These are phyloP conservation scores for Ips nitidus DNA, from an alignment of 1,140 invertebrate genomes.

Conservation along the genomic window DNA sequence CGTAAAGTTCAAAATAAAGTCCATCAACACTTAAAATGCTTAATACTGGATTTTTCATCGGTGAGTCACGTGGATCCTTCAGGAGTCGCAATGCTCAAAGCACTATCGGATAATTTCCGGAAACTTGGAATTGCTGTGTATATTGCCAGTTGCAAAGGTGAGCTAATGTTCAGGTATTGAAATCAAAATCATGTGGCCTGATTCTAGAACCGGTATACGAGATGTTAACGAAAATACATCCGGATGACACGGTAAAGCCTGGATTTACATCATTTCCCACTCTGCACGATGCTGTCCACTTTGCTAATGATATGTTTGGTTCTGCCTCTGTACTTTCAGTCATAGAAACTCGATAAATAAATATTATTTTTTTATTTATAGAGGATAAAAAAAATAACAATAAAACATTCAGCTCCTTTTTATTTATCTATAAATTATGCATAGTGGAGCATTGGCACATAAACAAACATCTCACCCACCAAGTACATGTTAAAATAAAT, in stretches of 20 bases:
- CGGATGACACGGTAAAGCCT: slow-evolving; percentile 45
- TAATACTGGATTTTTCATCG: slow-evolving; percentile 69
- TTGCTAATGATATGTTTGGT: not conserved
- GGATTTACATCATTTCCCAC: slow-evolving; percentile 59
- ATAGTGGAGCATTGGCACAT: too few relatives aligned
- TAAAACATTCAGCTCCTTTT: too few relatives aligned
- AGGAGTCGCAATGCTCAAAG: slow-evolving; percentile 61
- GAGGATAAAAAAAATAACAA: too few relatives aligned
- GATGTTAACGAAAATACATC: slow-evolving; percentile 57
- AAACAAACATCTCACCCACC: too few relatives aligned
- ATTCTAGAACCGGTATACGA: slow-evolving; percentile 56
- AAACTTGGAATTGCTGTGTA: slow-evolving; percentile 56
- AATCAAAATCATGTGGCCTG: not conserved
- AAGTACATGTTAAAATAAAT: too few relatives aligned
- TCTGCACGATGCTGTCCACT: slow-evolving; percentile 62
- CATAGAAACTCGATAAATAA: too few relatives aligned
- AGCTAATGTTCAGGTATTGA: not conserved
- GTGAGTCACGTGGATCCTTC: slow-evolving; percentile 71
- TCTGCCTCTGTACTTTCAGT: not conserved
- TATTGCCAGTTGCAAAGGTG: slow-evolving; percentile 55
- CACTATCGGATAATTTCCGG: slow-evolving; percentile 58
- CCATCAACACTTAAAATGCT: slow-evolving; percentile 42
- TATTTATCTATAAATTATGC: too few relatives aligned
- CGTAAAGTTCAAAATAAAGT: slow-evolving; percentile 48
- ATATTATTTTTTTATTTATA: too few relatives aligned